Evolutionary conservation across 2,113 vertebrate genomes (phyloP), one percentile per base, ranked within the genome.

Genomic region (Oreochromis niloticus): DNA sequence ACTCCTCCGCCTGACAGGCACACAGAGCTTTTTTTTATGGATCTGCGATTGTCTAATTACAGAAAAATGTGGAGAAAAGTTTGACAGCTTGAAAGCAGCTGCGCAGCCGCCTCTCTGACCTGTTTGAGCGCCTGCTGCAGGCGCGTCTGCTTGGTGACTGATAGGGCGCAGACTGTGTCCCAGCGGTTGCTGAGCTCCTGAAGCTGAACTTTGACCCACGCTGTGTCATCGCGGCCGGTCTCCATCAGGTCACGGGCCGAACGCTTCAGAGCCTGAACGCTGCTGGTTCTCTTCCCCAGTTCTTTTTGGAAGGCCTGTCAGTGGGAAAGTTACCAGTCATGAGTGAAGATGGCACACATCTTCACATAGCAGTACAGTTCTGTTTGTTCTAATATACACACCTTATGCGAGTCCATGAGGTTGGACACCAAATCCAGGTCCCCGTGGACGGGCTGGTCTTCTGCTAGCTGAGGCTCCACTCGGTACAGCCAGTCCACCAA

Each of bases 351-450:
- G 12, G 1, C 61, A 66, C 61, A 66, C 61, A 12, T 36, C 0
- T 66, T 16, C 2, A 6, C 22, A 41, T 4, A 71, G n/a, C 80
- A 43, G 24, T 6, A 6, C 41, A 6, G n/a, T 13, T 46, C 57
- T 50, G 6, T 32, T 78, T 32, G 11, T n/a, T 46, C 10, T 19
- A 9, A 73, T 3, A 22, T 52, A 11, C 82, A 19, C 84, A 99
- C 99, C 98, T 99, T 99, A 91, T 99, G 99, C 4, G 98, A 97
- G 87, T 99, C 99, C 98, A 99, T 97, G 90, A 99, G 96, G 94
- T 99, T 99, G 96, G 99, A 98, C 90, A 99, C 99, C 22, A 99
- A 96, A 83, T 99, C 99, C 59, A 99, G 95, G 92, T 99, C 99
- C 43, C 99, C 99, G 0, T 99, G 98, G 55, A 99, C 98, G 0